These are phyloP conservation scores for Danio kyathit DNA, from an alignment of 2,797 vertebrate species.

Conservation along the genomic window DNA sequence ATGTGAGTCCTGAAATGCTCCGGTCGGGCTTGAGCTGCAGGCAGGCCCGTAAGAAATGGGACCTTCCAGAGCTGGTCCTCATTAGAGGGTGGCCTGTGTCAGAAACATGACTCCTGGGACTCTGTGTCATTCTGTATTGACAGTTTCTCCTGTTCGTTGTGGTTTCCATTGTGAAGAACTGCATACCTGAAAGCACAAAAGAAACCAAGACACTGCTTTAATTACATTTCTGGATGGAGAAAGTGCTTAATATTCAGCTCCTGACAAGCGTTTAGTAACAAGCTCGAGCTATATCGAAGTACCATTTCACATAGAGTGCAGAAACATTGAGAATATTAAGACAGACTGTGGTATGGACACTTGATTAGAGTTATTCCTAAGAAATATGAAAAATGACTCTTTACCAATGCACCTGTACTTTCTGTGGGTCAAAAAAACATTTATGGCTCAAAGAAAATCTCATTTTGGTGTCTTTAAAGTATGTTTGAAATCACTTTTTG, in stretches of 20 bases:
- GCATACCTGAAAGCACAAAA: conserved; percentile 82
- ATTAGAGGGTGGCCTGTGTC: conserved; percentile 66
- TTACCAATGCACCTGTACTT: background rate
- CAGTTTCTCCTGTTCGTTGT: conserved; percentile 86
- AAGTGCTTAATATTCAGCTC: background rate
- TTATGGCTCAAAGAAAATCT: no score
- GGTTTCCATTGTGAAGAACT: conserved; percentile 88
- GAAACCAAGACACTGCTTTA: background rate
- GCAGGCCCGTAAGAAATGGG: conserved; percentile 34
- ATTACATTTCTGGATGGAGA: background rate
- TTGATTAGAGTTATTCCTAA: background rate
- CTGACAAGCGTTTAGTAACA: background rate
- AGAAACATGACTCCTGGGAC: conserved; percentile 93
- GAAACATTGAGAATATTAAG: background rate
- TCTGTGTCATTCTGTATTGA: conserved; percentile 85
- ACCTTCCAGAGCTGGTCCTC: conserved; percentile 52
- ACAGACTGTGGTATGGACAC: background rate
- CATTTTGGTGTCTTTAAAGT: no score
- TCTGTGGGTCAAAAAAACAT: no score
- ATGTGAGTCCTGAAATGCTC: conserved; percentile 45
- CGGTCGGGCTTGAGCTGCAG: conserved; percentile 31
- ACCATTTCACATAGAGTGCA: background rate
- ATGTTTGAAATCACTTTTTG: no score
- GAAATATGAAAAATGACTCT: background rate
- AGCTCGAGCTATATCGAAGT: background rate